A percentile compares a stretch with the other conserved stretches of the same genome.
Evolutionary conservation across 2,113 vertebrate genomes (phyloP).

Genomic region (Megaceryle torquata): DNA sequence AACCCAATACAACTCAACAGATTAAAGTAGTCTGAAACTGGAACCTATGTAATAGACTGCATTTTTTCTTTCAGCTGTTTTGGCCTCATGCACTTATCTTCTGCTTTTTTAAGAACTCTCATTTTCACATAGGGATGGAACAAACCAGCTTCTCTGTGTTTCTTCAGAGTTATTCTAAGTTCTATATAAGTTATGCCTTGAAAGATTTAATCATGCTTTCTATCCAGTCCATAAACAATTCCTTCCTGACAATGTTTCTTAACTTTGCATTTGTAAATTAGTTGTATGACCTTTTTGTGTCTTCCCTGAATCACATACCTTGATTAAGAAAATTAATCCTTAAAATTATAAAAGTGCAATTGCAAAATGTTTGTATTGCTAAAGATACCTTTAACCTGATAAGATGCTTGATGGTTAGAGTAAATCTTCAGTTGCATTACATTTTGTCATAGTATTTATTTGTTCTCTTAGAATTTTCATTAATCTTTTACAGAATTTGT

Average conservation of each 20-base stretch:
- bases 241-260: neutral
- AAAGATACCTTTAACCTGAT: neutral
- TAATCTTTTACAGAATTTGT: neutral
- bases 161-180: neutral
- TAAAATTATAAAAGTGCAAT: neutral
- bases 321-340: neutral
- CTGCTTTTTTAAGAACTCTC: neutral
- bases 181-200: neutral
- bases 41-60: neutral
- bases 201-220: neutral
- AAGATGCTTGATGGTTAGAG: neutral
- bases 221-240: neutral
- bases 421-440: neutral
- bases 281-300: neutral
- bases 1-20: neutral
- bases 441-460: neutral
- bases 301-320: neutral
- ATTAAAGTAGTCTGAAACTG: neutral
- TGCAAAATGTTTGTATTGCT: neutral
- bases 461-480: neutral
- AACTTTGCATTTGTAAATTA: neutral
- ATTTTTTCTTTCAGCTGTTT: neutral
- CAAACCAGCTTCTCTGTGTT: neutral
- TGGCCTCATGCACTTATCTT: neutral
- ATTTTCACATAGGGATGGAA: neutral